Conservation (phyloP, 2,113 vertebrate species). For the Pongo abelii region DNA sequence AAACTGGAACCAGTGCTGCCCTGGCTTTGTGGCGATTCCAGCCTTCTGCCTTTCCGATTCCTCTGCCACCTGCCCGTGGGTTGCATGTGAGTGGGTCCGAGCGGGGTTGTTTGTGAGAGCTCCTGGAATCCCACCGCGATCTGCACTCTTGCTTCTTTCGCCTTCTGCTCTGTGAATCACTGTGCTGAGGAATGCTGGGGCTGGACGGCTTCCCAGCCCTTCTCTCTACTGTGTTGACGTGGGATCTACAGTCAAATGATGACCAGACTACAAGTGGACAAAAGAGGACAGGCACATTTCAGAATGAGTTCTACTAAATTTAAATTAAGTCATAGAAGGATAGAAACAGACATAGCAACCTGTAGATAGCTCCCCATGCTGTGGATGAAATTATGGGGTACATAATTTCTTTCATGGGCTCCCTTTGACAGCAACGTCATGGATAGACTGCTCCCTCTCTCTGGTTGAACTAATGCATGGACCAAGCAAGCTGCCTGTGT, state of each 20-base stretch:
- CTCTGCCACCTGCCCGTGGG: neutral
- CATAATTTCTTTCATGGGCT: neutral
- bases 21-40: neutral
- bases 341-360: neutral
- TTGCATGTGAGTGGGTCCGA: neutral
- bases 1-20: neutral
- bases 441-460: neutral
- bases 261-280: slow-evolving; percentile 49
- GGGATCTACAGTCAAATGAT: slow-evolving; percentile 51
- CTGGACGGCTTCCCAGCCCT: slow-evolving; percentile 22
- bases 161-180: slow-evolving; percentile 48
- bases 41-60: neutral
- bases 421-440: neutral
- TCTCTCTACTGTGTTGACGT: slow-evolving; percentile 42
- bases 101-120: neutral
- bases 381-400: neutral
- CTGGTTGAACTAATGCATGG: neutral
- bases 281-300: neutral
- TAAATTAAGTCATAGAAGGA: neutral
- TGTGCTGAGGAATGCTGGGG: slow-evolving; percentile 59
- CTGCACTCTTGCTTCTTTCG: neutral
- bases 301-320: neutral
- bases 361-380: neutral
- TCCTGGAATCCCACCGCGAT: neutral
- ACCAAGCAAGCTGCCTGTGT: neutral